phyloP scores from a whole-genome alignment of 2,113 vertebrate species.

The Labeo rohita region DNA sequence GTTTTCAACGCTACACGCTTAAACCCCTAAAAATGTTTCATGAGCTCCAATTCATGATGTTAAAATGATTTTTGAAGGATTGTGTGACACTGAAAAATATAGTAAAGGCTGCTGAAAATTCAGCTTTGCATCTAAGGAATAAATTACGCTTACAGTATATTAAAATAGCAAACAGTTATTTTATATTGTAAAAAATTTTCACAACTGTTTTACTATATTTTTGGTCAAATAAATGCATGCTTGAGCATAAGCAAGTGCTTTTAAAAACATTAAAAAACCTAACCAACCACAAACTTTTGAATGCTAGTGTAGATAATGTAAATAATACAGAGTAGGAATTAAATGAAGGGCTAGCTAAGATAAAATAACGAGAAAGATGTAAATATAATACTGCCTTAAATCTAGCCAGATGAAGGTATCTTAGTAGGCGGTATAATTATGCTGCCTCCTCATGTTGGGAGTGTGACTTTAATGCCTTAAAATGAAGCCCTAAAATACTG shows the following conservation, averaged over 20 bases:
- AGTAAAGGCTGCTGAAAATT: neutral
- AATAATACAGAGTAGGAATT: neutral
- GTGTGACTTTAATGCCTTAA: conserved; percentile 22
- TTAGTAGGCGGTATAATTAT: conserved; percentile 4
- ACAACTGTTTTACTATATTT: neutral
- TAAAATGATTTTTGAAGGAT: neutral
- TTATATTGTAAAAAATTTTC: too few species aligned
- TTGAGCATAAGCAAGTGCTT: neutral
- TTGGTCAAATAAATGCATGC: neutral
- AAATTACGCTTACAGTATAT: too few species aligned
- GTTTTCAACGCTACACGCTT: too few species aligned
- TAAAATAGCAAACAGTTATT: too few species aligned
- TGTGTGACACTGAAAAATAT: neutral
- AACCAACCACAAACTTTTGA: neutral
- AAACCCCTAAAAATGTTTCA: too few species aligned
- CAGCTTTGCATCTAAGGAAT: neutral
- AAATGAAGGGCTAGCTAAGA: neutral
- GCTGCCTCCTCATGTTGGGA: conserved; percentile 14
- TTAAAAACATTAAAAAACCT: neutral
- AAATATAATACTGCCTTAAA: neutral
- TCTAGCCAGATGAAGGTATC: neutral
- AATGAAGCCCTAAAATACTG: conserved; percentile 3
- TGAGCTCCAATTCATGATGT: neutral
- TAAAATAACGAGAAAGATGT: neutral
- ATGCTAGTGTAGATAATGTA: neutral